Evolutionary conservation across 2,888 invertebrate species (phyloP), one percentile per base, ranked within the genome.

Genomic region (Psylliodes chrysocephalus): DNA sequence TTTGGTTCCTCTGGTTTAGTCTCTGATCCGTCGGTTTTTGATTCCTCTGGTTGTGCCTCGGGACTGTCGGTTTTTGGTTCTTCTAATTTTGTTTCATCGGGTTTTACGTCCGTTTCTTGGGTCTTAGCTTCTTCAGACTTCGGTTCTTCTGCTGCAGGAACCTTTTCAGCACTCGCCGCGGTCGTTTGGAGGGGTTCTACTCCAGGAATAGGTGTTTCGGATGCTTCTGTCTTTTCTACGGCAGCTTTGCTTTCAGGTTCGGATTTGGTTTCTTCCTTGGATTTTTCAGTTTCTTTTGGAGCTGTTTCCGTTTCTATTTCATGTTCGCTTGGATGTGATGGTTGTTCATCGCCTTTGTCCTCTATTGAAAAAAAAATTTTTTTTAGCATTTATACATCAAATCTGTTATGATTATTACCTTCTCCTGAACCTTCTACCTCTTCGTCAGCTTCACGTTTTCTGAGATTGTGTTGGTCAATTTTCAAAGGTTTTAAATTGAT

Each of bases 251-350:
- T 17, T 42, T 42, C 14, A 2, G 15, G 17, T 2, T 5, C 17
- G n/a, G n/a, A n/a, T 8, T 42, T 14, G 15, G 42, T 2, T 4
- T 42, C 42, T 42, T 42, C 42, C n/a, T n/a, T 42, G 15, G n/a
- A 18, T 10, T 42, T n/a, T 42, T 42, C 66, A 19, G 79, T 79
- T 63, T 84, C 85, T 30, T 38, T 60, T 54, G 19, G 5, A 46
- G 17, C 14, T 60, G 28, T 25, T 38, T 33, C 57, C 28, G 15
- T 2, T 38, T 12, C 38, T 38, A 2, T 15, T 14, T 1, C 14
- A 2, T 12, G 15, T 15, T 38, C 15, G 15, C 15, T 10, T 38
- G 2, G 1, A 4, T 4, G 2, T 38, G 12, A 15, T 15, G n/a
- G 4, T n/a, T n/a, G 4, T 28, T 28, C 28, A 6, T 28, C 28